Conservation (phyloP, 2,888 invertebrate species). For the Apamea monoglypha region DNA sequence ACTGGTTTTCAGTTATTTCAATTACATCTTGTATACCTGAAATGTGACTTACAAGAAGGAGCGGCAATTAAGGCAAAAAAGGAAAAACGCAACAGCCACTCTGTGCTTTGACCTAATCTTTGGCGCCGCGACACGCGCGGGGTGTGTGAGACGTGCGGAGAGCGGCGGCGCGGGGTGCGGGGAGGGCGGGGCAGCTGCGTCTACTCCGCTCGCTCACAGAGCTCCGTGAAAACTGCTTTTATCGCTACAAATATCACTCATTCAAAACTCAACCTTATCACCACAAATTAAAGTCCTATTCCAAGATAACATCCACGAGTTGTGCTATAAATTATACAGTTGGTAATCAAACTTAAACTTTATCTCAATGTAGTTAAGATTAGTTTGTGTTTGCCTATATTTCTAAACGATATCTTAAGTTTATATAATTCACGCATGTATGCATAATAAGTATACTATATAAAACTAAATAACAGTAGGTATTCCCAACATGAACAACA, state of each 20-base stretch:
- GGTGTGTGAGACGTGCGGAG: constrained; percentile 74
- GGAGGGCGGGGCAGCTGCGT: constrained; percentile 86
- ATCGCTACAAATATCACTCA: constrained; percentile 73
- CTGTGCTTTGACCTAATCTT: constrained; percentile 67
- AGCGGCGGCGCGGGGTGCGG: constrained; percentile 66
- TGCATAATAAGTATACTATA: neutral
- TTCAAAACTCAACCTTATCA: constrained; percentile 62
- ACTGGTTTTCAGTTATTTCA: neutral
- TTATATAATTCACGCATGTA: constrained; percentile 16
- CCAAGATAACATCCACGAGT: constrained; percentile 11
- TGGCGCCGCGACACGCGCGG: constrained; percentile 87
- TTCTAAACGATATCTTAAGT: constrained; percentile 27
- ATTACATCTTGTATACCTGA: neutral
- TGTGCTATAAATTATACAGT: constrained; percentile 54
- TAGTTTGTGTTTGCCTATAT: constrained; percentile 33
- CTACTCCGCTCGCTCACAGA: constrained; percentile 84
- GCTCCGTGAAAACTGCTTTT: constrained; percentile 85
- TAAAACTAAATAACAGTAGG: neutral
- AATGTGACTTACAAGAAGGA: constrained; percentile 14
- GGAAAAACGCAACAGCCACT: neutral
- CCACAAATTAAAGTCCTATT: accelerated
- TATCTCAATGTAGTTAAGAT: constrained; percentile 29
- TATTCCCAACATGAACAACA: neutral
- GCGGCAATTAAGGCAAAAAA: constrained; percentile 14
- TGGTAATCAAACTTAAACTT: constrained; percentile 54